These are phyloP conservation scores for Syncerus caffer DNA, from an alignment of 2,797 vertebrate species.

Conservation along the genomic window DNA sequence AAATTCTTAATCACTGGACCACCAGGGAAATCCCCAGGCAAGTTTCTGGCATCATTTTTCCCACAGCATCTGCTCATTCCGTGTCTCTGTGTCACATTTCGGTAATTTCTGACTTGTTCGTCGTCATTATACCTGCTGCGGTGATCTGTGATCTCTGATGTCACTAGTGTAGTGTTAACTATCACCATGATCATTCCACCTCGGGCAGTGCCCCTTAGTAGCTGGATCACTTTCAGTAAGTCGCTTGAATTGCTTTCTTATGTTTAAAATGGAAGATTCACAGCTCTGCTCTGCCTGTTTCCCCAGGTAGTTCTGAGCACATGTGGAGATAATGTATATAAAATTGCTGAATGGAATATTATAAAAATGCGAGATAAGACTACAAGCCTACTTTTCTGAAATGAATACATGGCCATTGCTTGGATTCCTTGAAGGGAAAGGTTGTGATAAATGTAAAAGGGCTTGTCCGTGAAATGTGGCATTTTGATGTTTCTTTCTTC, in stretches of 20 bases:
- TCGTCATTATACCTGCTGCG: neutral
- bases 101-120: neutral
- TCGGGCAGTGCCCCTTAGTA: neutral
- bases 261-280: neutral
- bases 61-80: neutral
- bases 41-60: neutral
- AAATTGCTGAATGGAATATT: neutral
- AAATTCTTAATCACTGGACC: neutral
- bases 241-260: slow-evolving; percentile 16
- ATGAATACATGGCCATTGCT: neutral
- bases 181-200: neutral
- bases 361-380: neutral
- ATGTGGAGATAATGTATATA: neutral
- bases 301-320: neutral
- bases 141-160: neutral
- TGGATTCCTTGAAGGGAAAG: slow-evolving; percentile 36
- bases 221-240: neutral
- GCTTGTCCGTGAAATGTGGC: slow-evolving; percentile 37
- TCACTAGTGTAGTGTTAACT: neutral
- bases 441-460: slow-evolving; percentile 11
- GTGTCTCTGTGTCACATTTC: neutral
- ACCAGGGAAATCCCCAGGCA: neutral
- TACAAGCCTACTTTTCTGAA: neutral
- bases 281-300: neutral
- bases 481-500: slow-evolving; percentile 63